These are phyloP conservation scores for Podarcis siculus DNA, from an alignment of 2,797 vertebrate genomes.

Conservation along the genomic window DNA sequence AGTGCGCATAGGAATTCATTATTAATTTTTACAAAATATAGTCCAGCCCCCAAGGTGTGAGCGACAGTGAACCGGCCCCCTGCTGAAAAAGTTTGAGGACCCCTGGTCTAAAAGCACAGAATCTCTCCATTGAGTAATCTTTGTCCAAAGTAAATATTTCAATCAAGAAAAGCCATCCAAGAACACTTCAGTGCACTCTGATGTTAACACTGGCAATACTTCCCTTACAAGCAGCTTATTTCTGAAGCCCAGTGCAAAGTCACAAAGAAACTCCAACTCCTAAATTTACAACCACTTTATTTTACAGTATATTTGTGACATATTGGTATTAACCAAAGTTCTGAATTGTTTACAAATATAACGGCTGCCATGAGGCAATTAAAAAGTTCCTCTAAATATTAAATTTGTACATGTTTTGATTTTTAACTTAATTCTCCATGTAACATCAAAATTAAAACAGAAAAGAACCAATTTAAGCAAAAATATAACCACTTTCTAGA, in stretches of 20 bases:
- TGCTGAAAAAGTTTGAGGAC: too few species aligned
- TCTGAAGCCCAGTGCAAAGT: slow-evolving; percentile 28
- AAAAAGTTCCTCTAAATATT: slow-evolving; percentile 78
- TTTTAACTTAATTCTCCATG: slow-evolving; percentile 72
- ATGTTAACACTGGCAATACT: background rate
- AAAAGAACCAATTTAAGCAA: slow-evolving; percentile 74
- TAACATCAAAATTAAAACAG: slow-evolving; percentile 71
- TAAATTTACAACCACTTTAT: slow-evolving; percentile 80
- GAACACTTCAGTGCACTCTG: background rate
- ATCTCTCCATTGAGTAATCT: background rate
- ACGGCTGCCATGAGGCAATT: slow-evolving; percentile 77
- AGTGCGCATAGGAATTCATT: too few species aligned
- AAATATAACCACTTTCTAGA: slow-evolving; percentile 76
- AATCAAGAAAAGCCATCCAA: background rate
- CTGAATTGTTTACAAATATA: slow-evolving; percentile 80
- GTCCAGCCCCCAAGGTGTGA: too few species aligned
- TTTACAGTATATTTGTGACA: slow-evolving; percentile 80
- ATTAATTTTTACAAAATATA: too few species aligned
- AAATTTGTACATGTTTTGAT: slow-evolving; percentile 80
- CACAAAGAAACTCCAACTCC: slow-evolving; percentile 52
- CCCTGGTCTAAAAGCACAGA: too few species aligned
- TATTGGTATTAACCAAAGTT: slow-evolving; percentile 76
- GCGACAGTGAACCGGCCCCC: too few species aligned
- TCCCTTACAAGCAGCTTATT: slow-evolving; percentile 16
- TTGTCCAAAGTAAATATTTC: background rate